These are phyloP conservation scores for Brenthis ino DNA, from an alignment of 2,888 invertebrate species.

Conservation along the genomic window DNA sequence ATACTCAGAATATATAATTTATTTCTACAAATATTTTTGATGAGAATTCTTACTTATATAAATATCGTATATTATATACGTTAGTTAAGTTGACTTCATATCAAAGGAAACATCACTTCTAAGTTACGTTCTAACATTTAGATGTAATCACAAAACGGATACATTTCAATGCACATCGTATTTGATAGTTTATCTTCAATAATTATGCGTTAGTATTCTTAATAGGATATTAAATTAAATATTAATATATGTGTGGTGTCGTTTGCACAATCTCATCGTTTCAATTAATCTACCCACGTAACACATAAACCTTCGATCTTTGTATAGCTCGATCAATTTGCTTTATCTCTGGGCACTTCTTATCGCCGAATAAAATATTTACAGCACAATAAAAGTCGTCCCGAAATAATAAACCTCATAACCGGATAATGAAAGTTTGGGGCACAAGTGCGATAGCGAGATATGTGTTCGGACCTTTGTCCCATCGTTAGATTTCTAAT, in stretches of 20 bases:
- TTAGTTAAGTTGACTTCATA: conserved; percentile 6
- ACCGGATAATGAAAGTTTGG: conserved; percentile 58
- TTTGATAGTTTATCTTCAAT: conserved; percentile 32
- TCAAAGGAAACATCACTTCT: conserved; percentile 18
- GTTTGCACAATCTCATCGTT: conserved; percentile 68
- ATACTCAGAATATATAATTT: not conserved
- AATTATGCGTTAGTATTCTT: conserved; percentile 52
- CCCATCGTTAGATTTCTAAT: conserved; percentile 33
- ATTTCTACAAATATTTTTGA: not conserved
- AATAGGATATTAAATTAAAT: conserved; percentile 67
- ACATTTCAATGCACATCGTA: conserved; percentile 29
- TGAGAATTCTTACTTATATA: conserved; percentile 13
- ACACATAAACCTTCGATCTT: conserved; percentile 57
- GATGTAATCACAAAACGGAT: conserved; percentile 28
- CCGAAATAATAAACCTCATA: conserved; percentile 74
- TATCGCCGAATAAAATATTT: conserved; percentile 78
- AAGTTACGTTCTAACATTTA: conserved; percentile 23
- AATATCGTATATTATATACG: conserved; percentile 8
- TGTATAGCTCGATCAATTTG: conserved; percentile 68
- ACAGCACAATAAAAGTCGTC: conserved; percentile 76
- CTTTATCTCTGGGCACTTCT: conserved; percentile 70
- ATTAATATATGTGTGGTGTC: conserved; percentile 65
- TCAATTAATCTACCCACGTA: conserved; percentile 75
- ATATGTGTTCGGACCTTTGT: conserved; percentile 24
- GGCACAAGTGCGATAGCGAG: conserved; percentile 42